These are phyloP conservation scores for Chrysaora quinquecirrha DNA, from an alignment of 30 jellyfish, hydroid and myxozoan species.

Conservation along the genomic window DNA sequence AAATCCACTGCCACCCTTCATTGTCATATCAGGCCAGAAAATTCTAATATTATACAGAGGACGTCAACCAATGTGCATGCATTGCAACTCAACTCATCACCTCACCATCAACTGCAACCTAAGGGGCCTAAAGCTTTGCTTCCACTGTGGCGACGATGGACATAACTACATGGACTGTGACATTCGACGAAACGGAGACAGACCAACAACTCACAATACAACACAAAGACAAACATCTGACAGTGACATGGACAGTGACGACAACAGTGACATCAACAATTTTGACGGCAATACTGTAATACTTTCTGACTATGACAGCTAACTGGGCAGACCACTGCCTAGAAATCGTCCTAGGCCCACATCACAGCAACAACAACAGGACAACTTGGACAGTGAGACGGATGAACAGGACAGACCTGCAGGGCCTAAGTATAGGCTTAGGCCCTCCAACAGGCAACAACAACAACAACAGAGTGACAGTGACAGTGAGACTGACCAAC, in stretches of 20 bases:
- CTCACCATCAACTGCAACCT: not conserved
- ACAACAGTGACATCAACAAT: not conserved
- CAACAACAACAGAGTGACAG: conserved; percentile 1
- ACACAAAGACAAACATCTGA: not conserved
- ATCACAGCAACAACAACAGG: not conserved
- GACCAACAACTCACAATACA: not conserved
- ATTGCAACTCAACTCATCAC: not conserved
- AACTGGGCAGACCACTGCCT: too few relatives aligned
- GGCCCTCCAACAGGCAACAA: not conserved
- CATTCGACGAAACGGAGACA: too few relatives aligned
- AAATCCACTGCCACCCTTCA: conserved; percentile 1
- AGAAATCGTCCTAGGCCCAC: too few relatives aligned
- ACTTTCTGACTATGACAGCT: not conserved
- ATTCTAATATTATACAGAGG: not conserved
- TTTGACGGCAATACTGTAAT: not conserved
- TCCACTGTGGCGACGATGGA: too few relatives aligned
- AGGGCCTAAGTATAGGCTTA: not conserved
- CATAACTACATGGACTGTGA: too few relatives aligned
- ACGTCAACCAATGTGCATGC: not conserved
- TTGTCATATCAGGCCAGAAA: not conserved
- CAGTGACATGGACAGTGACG: conserved; percentile 1
- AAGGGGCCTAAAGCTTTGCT: not conserved
- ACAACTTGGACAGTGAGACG: too few relatives aligned
- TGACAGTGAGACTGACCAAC: too few relatives aligned
- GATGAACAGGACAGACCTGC: too few relatives aligned